These are phyloP conservation scores for Melitaea cinxia DNA, from an alignment of 1,140 invertebrate genomes.

Conservation along the genomic window DNA sequence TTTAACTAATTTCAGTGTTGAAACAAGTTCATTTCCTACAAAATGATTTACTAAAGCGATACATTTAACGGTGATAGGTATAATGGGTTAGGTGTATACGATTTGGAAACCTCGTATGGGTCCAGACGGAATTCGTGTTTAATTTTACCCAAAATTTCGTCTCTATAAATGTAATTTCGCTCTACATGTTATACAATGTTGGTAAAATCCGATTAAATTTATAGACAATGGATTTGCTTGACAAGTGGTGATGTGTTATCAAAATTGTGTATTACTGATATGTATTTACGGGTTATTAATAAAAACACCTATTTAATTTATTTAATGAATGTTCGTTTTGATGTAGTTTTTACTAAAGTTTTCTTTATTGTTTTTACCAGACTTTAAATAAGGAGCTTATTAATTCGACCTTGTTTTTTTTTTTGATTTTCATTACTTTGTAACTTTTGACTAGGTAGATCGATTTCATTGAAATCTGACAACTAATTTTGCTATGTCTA, in stretches of 20 bases:
- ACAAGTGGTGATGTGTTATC: not conserved
- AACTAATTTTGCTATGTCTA: no score
- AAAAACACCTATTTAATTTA: no score
- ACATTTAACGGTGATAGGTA: conserved; percentile 27
- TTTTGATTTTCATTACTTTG: no score
- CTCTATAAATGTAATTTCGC: conserved; percentile 1
- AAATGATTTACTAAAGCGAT: conserved; percentile 34
- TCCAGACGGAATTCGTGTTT: not conserved
- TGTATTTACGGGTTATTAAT: no score
- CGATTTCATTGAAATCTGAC: no score
- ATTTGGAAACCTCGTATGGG: conserved; percentile 11
- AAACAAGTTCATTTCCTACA: conserved; percentile 14
- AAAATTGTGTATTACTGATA: not conserved
- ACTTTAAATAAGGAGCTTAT: no score
- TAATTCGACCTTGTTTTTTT: no score
- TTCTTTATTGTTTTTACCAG: no score
- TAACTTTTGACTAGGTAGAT: no score
- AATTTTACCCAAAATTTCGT: not conserved
- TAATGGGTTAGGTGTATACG: conserved; percentile 33
- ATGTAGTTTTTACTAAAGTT: no score
- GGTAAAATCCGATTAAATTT: not conserved
- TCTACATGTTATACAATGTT: not conserved
- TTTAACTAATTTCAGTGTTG: not conserved
- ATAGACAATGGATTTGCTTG: not conserved
- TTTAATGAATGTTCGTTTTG: no score